These are phyloP conservation scores for Pogoniulus pusillus DNA, from an alignment of 2,797 vertebrate species.

Conservation along the genomic window DNA sequence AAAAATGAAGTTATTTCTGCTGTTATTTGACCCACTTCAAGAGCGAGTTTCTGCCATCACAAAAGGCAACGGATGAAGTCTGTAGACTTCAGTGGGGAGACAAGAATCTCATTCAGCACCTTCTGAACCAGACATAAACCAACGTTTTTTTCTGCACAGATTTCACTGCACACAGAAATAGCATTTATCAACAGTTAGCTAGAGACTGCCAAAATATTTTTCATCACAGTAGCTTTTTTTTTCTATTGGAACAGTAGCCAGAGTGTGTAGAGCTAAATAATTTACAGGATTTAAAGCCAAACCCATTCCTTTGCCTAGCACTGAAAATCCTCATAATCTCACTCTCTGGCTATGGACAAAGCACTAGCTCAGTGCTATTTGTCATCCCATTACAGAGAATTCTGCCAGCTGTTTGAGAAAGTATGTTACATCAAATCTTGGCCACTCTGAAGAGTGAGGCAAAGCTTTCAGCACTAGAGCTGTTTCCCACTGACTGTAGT, in stretches of 20 bases:
- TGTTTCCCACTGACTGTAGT: not conserved
- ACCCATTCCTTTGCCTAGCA: not conserved
- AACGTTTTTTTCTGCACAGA: not conserved
- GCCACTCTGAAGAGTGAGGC: not conserved
- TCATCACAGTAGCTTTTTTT: not conserved
- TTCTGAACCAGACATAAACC: not conserved
- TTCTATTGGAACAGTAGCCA: not conserved
- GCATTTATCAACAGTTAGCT: not conserved
- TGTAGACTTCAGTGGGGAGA: not conserved
- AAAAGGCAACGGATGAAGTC: not conserved
- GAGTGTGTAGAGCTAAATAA: not conserved
- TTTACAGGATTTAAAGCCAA: not conserved
- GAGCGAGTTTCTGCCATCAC: not conserved
- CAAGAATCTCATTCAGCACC: fast-evolving
- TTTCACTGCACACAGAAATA: not conserved
- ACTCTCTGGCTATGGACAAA: not conserved
- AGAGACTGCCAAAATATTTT: not conserved
- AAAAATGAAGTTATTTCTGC: not conserved
- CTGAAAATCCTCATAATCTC: not conserved
- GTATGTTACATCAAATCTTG: not conserved
- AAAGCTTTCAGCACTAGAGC: not conserved
- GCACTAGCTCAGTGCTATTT: not conserved
- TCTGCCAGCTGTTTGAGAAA: slow-evolving; percentile 12
- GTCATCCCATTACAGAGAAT: slow-evolving; percentile 2
- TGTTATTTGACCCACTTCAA: not conserved